Conservation (phyloP, 2,797 vertebrate genomes). For the Psittacula echo region DNA sequence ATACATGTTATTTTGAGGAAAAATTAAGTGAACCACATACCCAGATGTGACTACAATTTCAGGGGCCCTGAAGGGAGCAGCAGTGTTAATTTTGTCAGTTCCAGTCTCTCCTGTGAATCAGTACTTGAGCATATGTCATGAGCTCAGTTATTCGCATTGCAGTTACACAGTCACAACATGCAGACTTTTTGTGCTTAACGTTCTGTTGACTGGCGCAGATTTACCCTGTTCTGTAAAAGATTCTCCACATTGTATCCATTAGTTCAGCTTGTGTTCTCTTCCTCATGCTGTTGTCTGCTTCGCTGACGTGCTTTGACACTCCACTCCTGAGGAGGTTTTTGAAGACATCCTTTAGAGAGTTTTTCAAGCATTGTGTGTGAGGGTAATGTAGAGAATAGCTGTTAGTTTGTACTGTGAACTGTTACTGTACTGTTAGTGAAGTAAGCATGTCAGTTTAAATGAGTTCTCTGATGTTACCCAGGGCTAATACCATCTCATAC, state of each 20-base stretch:
- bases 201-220: not conserved
- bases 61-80: not conserved
- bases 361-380: not conserved
- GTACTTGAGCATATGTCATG: fast-evolving
- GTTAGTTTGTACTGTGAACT: not conserved
- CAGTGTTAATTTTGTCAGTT: not conserved
- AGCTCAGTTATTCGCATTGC: not conserved
- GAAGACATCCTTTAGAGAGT: not conserved
- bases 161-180: not conserved
- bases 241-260: not conserved
- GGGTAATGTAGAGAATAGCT: not conserved
- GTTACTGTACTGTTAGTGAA: not conserved
- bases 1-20: not conserved
- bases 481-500: not conserved
- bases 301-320: not conserved
- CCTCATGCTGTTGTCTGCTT: not conserved
- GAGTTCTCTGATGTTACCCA: not conserved
- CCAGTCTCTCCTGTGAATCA: not conserved
- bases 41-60: not conserved
- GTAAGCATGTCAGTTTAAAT: not conserved
- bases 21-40: not conserved
- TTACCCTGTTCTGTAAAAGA: not conserved
- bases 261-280: not conserved
- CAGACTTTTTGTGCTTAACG: not conserved
- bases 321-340: not conserved